These are phyloP conservation scores for Rhinoderma darwinii DNA, from an alignment of 2,113 vertebrate genomes.

Conservation along the genomic window DNA sequence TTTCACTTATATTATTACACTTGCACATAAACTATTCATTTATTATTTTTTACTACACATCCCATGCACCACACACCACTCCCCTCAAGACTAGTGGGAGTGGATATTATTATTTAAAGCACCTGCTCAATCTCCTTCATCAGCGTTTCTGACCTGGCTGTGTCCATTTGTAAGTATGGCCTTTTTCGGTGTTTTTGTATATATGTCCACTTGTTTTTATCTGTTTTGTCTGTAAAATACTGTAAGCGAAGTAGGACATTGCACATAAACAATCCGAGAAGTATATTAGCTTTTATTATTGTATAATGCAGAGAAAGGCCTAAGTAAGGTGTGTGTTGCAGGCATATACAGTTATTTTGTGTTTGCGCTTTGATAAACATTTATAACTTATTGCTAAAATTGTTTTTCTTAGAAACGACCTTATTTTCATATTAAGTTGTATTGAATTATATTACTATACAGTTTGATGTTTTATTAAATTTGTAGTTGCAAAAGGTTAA, in stretches of 20 bases:
- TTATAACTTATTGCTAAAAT: neutral
- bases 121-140: no score
- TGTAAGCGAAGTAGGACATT: neutral
- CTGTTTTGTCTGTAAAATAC: no score
- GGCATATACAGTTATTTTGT: neutral
- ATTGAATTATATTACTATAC: neutral
- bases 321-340: neutral
- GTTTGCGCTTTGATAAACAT: neutral
- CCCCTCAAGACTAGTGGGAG: no score
- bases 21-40: no score
- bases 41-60: no score
- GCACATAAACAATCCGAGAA: neutral
- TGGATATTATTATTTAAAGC: no score
- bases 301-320: neutral
- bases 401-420: neutral
- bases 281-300: neutral
- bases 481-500: neutral
- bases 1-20: no score
- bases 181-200: no score
- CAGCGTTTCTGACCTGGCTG: no score
- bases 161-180: no score
- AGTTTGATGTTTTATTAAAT: neutral
- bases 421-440: neutral
- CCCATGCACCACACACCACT: no score
- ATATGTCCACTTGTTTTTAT: no score